Evolutionary conservation across 2,888 invertebrate species (phyloP), one percentile per base, ranked within the genome.

Genomic region (Morinoia aosen): DNA sequence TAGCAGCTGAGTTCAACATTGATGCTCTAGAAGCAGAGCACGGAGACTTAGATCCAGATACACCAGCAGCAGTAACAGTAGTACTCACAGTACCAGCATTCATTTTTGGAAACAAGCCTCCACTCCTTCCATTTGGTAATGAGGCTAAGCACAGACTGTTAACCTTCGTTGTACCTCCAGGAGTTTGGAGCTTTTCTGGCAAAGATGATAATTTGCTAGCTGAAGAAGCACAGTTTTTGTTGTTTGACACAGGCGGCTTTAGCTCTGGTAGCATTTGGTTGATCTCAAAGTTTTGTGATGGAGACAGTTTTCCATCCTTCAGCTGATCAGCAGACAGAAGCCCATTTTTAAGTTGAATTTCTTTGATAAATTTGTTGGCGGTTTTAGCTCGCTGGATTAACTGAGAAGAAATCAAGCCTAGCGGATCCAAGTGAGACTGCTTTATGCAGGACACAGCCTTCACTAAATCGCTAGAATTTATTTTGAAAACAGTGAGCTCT

Each of bases 371-470:
- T 88, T 93, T 95, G 95, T 95, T 95, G 48, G 96, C 96, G 19
- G 96, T 96, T 88, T 96, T 95, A 12, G 96, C 96, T 58, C 96
- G 95, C 33, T 96, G 95, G 48, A 96, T 76, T 56, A 96, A 88
- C 93, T 96, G 96, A 64, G 96, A 96, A 33, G 95, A 95, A 48
- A 95, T 95, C 39, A 96, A 91, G 56, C 96, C 96, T 19, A 96
- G 95, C 19, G 96, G 96, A 12, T 96, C 96, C 16, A 96, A 76
- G 61, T 96, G 96, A 64, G 95, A 95, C 58, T 96, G 96, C 39
- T 95, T 95, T 76, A 96, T 96, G 64, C 96, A 96, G 56, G 96
- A 96, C n/a, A 96, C 96, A 64, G 96, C 96, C 56, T 96, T 95
- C n/a, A 96, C 96, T 39, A 96, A 94, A 57, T 96, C 96, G 64